Evolutionary conservation across 2,888 invertebrate species (phyloP).

Genomic region (Volucella inflata): DNA sequence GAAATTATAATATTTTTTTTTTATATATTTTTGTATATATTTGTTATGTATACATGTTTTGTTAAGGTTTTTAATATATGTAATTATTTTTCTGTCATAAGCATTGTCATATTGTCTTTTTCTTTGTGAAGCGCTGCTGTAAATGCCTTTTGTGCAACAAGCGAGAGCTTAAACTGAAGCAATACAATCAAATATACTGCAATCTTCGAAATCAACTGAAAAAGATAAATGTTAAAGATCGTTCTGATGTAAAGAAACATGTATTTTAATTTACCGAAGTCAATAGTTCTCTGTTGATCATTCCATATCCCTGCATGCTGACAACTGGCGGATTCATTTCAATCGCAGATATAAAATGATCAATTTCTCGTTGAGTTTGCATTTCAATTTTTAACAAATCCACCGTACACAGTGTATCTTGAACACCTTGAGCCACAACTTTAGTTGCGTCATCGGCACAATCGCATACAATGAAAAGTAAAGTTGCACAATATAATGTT

Average conservation of each 20-base stretch:
- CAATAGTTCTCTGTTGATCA: constrained; percentile 87
- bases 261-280: constrained; percentile 85
- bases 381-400: constrained; percentile 85
- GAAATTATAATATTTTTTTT: constrained; percentile 81
- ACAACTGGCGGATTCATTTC: constrained; percentile 89
- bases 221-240: constrained; percentile 72
- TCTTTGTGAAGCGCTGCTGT: constrained; percentile 14
- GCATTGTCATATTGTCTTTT: background rate
- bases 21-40: constrained; percentile 7
- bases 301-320: constrained; percentile 87
- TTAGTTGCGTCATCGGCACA: constrained; percentile 87
- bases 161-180: constrained; percentile 87
- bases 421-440: constrained; percentile 87
- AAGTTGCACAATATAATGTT: constrained; percentile 86
- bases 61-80: constrained; percentile 4
- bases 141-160: constrained; percentile 77
- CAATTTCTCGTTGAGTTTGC: constrained; percentile 87
- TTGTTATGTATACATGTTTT: background rate
- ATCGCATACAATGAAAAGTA: constrained; percentile 87
- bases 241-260: background rate
- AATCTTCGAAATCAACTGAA: constrained; percentile 87
- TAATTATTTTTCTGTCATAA: background rate
- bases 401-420: constrained; percentile 86
- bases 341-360: constrained; percentile 88
- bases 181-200: constrained; percentile 87